phyloP scores from a whole-genome alignment of 2,113 vertebrate genomes.

The Cinclus cinclus region DNA sequence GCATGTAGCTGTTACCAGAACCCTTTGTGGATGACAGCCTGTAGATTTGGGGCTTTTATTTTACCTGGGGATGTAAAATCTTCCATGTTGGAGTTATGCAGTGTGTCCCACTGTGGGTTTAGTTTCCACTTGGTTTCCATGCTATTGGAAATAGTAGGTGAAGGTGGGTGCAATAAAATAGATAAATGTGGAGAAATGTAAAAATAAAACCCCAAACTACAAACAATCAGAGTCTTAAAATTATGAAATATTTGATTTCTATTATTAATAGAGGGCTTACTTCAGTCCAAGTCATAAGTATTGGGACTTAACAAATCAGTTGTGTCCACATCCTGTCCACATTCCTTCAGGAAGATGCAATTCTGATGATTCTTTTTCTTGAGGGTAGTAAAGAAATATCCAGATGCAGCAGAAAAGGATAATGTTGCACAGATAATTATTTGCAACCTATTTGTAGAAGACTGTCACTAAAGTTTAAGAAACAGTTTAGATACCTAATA shows the following conservation, averaged over 20 bases:
- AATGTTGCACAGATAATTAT: neutral
- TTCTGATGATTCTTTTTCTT: neutral
- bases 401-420: neutral
- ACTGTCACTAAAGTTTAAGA: neutral
- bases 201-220: fast-evolving
- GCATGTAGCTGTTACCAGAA: neutral
- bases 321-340: neutral
- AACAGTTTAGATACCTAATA: neutral
- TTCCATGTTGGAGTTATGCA: neutral
- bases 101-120: neutral
- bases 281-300: neutral
- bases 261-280: neutral
- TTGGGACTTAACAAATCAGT: neutral
- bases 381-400: neutral
- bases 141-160: neutral
- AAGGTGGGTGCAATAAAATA: neutral
- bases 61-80: neutral
- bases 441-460: neutral
- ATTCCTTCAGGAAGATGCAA: neutral
- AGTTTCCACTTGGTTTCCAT: neutral
- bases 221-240: neutral
- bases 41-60: neutral
- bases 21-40: neutral
- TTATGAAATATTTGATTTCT: neutral
- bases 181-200: neutral